Percentiles rank a stretch among this genome's conserved stretches.
phyloP scores from a whole-genome alignment of 2,113 vertebrate genomes.

The Rafetus swinhoei region DNA sequence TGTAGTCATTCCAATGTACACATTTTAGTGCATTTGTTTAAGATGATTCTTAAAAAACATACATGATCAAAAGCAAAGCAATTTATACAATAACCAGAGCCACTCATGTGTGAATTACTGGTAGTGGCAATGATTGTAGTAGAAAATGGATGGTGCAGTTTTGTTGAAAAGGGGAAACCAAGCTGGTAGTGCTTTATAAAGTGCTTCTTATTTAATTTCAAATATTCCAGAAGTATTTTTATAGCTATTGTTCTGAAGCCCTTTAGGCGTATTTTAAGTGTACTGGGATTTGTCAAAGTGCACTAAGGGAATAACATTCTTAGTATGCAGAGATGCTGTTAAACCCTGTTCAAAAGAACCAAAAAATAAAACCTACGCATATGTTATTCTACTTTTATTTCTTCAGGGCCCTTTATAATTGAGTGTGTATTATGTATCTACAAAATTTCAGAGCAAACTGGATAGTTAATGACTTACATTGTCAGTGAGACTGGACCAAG shows the following conservation, averaged over 20 bases:
- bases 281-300: slow-evolving; percentile 3
- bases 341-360: background rate
- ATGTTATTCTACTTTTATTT: background rate
- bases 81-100: background rate
- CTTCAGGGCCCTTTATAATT: background rate
- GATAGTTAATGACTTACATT: background rate
- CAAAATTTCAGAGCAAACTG: background rate
- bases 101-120: background rate
- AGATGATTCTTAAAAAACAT: background rate
- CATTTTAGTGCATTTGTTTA: background rate
- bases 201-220: slow-evolving; percentile 2
- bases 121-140: slow-evolving; percentile 6
- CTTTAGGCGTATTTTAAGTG: background rate
- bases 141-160: background rate
- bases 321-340: background rate
- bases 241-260: background rate
- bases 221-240: slow-evolving; percentile 24
- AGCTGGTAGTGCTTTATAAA: background rate
- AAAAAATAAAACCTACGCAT: background rate
- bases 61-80: background rate
- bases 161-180: background rate
- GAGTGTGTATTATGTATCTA: background rate
- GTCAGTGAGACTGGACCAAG: background rate
- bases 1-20: background rate
- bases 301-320: background rate